phyloP scores from a whole-genome alignment of 92 coral and sea anemone species.

The Scolanthus callimorphus region DNA sequence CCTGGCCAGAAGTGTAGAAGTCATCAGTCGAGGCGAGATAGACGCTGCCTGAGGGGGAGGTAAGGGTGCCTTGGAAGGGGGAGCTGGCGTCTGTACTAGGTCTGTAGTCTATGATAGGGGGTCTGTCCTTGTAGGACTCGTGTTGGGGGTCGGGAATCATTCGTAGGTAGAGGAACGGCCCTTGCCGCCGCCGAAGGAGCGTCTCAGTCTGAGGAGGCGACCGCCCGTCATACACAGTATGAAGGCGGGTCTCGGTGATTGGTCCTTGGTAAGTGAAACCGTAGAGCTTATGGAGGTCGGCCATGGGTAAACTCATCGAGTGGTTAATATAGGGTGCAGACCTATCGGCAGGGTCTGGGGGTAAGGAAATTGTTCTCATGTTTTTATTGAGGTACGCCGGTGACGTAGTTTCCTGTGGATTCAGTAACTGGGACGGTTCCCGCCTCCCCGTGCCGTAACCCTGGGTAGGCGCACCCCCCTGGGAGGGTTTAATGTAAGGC shows the following conservation, averaged over 20 bases:
- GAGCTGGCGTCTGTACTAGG: background rate
- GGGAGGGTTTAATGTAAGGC: background rate
- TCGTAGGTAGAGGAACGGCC: conserved; percentile 39
- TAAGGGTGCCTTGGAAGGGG: background rate
- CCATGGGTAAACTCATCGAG: conserved; percentile 19
- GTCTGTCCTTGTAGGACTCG: background rate
- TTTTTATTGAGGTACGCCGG: background rate
- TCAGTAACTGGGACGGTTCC: background rate
- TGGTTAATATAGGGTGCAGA: background rate
- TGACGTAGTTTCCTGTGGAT: background rate
- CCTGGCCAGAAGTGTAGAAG: background rate
- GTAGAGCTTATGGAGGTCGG: too few relatives aligned
- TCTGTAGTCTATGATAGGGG: background rate
- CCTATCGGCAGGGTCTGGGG: conserved; percentile 5
- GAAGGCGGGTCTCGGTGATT: background rate
- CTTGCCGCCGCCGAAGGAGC: conserved; percentile 49
- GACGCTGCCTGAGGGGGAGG: background rate
- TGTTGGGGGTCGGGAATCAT: conserved; percentile 14
- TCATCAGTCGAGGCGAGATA: background rate
- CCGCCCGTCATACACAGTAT: background rate
- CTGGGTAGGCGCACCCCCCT: background rate
- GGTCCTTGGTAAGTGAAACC: background rate
- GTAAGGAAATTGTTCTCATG: conserved; percentile 19
- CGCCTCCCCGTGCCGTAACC: background rate
- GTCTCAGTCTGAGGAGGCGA: background rate